Evolutionary conservation across 2,797 vertebrate genomes (phyloP).

Genomic region (Graptemys geographica): DNA sequence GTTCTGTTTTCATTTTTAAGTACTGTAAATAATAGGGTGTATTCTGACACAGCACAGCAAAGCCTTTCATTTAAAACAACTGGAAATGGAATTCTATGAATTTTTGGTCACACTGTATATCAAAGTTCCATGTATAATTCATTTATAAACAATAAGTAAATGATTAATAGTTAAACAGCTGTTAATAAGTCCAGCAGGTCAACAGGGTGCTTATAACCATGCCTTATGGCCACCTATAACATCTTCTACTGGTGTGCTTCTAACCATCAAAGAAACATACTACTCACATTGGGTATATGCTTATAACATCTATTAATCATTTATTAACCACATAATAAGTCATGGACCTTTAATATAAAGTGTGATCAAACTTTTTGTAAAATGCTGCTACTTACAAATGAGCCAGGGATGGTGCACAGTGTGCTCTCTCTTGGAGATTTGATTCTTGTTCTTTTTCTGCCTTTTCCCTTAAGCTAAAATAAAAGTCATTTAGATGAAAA

Average conservation of each 20-base stretch:
- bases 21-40: not conserved
- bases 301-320: no score
- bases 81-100: not conserved
- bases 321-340: no score
- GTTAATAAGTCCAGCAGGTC: not conserved
- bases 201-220: not conserved
- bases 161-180: not conserved
- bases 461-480: not conserved
- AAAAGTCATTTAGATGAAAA: not conserved
- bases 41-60: not conserved
- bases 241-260: not conserved
- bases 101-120: not conserved
- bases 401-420: not conserved
- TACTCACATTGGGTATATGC: no score
- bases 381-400: not conserved
- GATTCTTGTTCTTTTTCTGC: not conserved
- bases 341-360: no score
- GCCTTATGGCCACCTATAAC: not conserved
- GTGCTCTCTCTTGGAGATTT: not conserved
- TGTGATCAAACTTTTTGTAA: not conserved
- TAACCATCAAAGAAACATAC: no score
- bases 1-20: conserved; percentile 1
- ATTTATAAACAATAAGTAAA: not conserved
- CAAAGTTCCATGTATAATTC: not conserved
- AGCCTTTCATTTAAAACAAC: not conserved